Evolutionary conservation across 2,113 vertebrate genomes (phyloP), one percentile per base, ranked within the genome.

Genomic region (Oreochromis tanganicae): DNA sequence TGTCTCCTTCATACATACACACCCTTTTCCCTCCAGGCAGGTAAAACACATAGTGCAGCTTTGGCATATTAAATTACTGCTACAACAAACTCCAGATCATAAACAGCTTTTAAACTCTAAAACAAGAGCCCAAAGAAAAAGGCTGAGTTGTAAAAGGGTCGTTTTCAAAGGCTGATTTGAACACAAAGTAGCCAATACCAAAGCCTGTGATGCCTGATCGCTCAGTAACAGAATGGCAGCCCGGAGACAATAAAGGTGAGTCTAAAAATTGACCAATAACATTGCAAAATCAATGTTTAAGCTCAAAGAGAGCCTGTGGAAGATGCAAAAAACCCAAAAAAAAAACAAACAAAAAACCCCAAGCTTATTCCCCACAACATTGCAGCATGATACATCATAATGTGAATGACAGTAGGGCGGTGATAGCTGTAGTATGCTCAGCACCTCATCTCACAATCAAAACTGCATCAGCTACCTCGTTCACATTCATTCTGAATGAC

Each of bases 401-500:
- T 46, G 13, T 56, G 71, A 83, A 56, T 57, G 87, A 29, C 50
- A 57, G 63, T 19, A 17, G 52, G 9, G 27, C 1, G 8, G 46
- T 38, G 43, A 55, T 54, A 21, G 81, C 27, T 82, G 81, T 57
- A 73, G 68, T 81, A 6, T 34, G 36, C 46, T 24, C 85, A 14
- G 80, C 66, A 61, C 34, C 66, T 84, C 48, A 66, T 80, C 52
- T 84, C 85, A 34, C 71, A 83, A 82, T 87, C 88, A 73, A 75
- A 82, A 83, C 82, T n/a, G 82, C 82, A 78, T 93, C 85, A 52
- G 81, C 87, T 66, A 54, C 46, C 86, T 90, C 66, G 66, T 86
- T 86, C 87, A 63, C 88, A 89, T 90, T 93, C 87, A 66, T 41
- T 89, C 43, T 57, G 85, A 91, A 84, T 41, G 73, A 86, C 83